A percentile compares a stretch with the other conserved stretches of the same genome.
phyloP scores from a whole-genome alignment of 2,113 vertebrate species.

The Aythya baeri region DNA sequence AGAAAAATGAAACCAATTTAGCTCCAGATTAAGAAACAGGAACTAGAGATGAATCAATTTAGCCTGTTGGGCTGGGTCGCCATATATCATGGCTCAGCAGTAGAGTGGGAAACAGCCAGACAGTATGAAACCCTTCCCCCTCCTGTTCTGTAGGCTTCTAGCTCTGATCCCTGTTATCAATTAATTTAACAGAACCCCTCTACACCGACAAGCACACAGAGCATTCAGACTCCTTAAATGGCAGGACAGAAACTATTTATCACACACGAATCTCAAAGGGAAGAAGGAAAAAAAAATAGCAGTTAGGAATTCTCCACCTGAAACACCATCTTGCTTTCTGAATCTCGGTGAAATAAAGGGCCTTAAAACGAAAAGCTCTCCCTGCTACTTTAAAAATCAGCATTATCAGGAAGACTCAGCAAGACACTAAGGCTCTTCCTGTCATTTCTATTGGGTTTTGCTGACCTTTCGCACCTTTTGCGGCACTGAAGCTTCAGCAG shows the following conservation, averaged over 20 bases:
- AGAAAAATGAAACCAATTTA: slow-evolving; percentile 92
- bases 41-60: slow-evolving; percentile 89
- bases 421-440: background rate
- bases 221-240: slow-evolving; percentile 74
- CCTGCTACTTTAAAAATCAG: background rate
- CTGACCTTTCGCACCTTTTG: background rate
- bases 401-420: background rate
- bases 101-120: slow-evolving; percentile 70
- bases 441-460: slow-evolving; percentile 16
- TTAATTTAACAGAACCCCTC: slow-evolving; percentile 76
- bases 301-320: slow-evolving; percentile 33
- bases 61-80: slow-evolving; percentile 77
- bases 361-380: slow-evolving; percentile 13
- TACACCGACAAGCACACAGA: slow-evolving; percentile 62
- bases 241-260: slow-evolving; percentile 73
- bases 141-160: slow-evolving; percentile 70
- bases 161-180: slow-evolving; percentile 84
- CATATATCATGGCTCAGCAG: slow-evolving; percentile 82
- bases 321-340: slow-evolving; percentile 32
- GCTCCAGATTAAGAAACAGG: slow-evolving; percentile 88
- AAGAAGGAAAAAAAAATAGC: background rate
- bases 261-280: slow-evolving; percentile 55
- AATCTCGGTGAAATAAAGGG: background rate
- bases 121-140: slow-evolving; percentile 65
- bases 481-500: background rate